Conservation (phyloP, 1,140 invertebrate species). For the Arion vulgaris region DNA sequence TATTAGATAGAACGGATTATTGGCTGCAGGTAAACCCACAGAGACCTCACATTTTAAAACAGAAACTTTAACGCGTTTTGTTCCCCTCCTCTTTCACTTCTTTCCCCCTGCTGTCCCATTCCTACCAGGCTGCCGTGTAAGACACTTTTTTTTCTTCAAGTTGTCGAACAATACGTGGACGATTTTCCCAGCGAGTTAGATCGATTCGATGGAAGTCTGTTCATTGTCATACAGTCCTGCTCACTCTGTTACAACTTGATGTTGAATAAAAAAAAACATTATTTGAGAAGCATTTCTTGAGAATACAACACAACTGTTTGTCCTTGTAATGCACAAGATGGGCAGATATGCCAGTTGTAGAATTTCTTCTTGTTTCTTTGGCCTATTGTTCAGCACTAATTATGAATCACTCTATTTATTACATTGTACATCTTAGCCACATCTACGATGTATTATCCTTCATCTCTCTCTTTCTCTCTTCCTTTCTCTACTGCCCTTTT, state of each 20-base stretch:
- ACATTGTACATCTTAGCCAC: too few relatives aligned
- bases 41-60: constrained; percentile 4
- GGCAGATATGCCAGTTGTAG: neutral
- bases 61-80: neutral
- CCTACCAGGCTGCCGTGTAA: neutral
- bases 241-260: neutral
- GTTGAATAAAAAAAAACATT: neutral
- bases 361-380: neutral
- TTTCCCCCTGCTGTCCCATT: too few relatives aligned
- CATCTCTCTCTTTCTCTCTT: constrained; percentile 31
- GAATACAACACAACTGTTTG: neutral
- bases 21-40: neutral
- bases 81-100: neutral
- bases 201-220: constrained; percentile 1
- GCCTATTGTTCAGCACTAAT: too few relatives aligned
- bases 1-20: neutral
- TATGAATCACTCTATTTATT: too few relatives aligned
- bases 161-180: constrained; percentile 4
- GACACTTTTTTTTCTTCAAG: neutral
- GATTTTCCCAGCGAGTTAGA: neutral
- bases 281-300: neutral
- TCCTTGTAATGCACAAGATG: neutral
- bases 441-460: too few relatives aligned
- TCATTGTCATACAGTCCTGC: neutral
- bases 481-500: constrained; percentile 7